A percentile compares a stretch with the other conserved stretches of the same genome.
Evolutionary conservation across 2,888 invertebrate genomes (phyloP).

Genomic region (Deilephila elpenor): DNA sequence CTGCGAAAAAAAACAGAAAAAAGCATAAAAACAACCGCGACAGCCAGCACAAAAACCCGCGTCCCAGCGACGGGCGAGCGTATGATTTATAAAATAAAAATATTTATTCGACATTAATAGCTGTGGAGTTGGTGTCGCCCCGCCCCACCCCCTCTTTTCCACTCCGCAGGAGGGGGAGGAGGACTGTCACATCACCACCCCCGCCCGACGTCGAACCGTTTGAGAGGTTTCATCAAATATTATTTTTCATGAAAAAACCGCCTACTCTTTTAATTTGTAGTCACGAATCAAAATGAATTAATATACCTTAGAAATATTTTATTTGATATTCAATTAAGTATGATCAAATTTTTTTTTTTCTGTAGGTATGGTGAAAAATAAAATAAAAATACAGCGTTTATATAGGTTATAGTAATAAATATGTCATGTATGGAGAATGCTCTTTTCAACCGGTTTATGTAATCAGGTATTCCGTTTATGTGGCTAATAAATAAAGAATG

Average conservation of each 20-base stretch:
- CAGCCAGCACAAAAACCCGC: slow-evolving; percentile 37
- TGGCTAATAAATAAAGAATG: no score
- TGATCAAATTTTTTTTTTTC: neutral
- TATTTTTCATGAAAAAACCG: slow-evolving; percentile 27
- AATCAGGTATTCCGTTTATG: no score
- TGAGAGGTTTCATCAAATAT: slow-evolving; percentile 28
- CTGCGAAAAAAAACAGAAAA: slow-evolving; percentile 35
- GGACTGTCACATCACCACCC: slow-evolving; percentile 7
- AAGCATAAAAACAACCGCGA: slow-evolving; percentile 39
- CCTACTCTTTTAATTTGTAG: slow-evolving; percentile 20
- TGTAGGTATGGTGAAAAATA: neutral
- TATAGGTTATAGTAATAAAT: no score
- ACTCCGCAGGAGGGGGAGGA: neutral
- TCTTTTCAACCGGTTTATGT: no score
- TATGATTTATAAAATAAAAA: slow-evolving; percentile 53
- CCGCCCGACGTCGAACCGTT: slow-evolving; percentile 17
- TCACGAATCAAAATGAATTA: neutral
- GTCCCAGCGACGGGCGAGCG: slow-evolving; percentile 15
- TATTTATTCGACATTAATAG: slow-evolving; percentile 63
- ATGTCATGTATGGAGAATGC: no score
- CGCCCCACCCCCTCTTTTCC: neutral
- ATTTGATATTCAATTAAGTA: neutral
- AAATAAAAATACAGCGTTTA: neutral
- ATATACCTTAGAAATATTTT: slow-evolving; percentile 17
- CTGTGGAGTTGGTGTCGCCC: slow-evolving; percentile 21